phyloP scores from a whole-genome alignment of 1,140 invertebrate species.

The Leptoteleia sp. region DNA sequence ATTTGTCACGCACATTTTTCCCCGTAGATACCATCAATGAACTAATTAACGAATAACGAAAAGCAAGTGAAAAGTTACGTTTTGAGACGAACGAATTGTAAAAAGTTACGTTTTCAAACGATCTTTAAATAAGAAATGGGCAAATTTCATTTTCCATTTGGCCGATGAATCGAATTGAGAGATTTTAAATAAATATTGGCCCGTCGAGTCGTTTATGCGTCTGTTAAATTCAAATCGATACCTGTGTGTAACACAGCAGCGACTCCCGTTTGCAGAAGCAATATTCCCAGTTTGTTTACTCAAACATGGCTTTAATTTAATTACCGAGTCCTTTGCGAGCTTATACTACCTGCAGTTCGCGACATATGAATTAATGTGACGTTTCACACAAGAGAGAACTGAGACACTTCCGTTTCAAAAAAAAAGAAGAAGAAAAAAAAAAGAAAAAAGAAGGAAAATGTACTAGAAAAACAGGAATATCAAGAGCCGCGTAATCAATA shows the following conservation, averaged over 20 bases:
- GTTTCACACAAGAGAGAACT: slow-evolving; percentile 53
- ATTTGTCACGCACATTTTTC: too few relatives aligned
- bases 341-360: slow-evolving; percentile 65
- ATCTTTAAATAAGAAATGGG: not conserved
- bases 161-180: slow-evolving; percentile 4
- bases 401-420: slow-evolving; percentile 22
- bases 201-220: slow-evolving; percentile 38
- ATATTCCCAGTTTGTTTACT: slow-evolving; percentile 53
- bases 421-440: slow-evolving; percentile 5
- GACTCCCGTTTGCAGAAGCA: slow-evolving; percentile 47
- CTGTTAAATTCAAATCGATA: slow-evolving; percentile 44
- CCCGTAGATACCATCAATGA: too few relatives aligned
- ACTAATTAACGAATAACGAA: too few relatives aligned
- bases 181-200: slow-evolving; percentile 44
- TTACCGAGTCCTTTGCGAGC: slow-evolving; percentile 70
- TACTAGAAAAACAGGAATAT: slow-evolving; percentile 30
- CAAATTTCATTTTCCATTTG: slow-evolving; percentile 4
- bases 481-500: slow-evolving; percentile 27
- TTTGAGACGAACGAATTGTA: too few relatives aligned
- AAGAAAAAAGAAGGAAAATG: too few relatives aligned
- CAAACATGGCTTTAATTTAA: slow-evolving; percentile 73
- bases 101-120: too few relatives aligned
- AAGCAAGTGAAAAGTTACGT: too few relatives aligned
- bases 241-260: slow-evolving; percentile 29
- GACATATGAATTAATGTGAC: slow-evolving; percentile 48